These are phyloP conservation scores for Stichodactyla helianthus DNA, from an alignment of 64 coral and sea anemone species.

Conservation along the genomic window DNA sequence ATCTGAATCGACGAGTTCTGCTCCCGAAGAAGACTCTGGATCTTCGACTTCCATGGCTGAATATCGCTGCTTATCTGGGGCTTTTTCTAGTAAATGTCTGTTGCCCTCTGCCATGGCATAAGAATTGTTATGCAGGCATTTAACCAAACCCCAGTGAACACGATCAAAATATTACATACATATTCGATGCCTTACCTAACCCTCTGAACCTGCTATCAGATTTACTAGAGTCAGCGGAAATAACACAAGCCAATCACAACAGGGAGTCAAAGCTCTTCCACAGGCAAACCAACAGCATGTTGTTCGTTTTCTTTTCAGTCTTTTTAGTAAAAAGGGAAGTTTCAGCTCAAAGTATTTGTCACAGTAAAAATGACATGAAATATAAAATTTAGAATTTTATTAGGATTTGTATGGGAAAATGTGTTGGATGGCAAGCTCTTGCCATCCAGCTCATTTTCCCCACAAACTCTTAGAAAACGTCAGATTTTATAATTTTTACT, in stretches of 20 bases:
- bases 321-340: too few species aligned
- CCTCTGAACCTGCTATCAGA: neutral
- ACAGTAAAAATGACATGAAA: too few species aligned
- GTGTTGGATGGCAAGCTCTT: too few species aligned
- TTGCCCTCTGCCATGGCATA: constrained; percentile 15
- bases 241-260: neutral
- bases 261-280: neutral
- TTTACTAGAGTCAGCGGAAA: neutral
- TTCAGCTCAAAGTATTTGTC: too few species aligned
- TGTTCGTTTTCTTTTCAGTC: too few species aligned
- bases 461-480: too few species aligned
- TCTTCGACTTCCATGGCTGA: constrained; percentile 29
- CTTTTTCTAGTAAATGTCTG: constrained; percentile 1
- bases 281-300: too few species aligned
- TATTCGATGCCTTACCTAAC: constrained; percentile 11
- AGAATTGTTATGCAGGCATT: neutral
- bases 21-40: constrained; percentile 8
- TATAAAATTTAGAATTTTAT: too few species aligned
- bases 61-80: neutral
- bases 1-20: neutral
- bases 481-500: too few species aligned
- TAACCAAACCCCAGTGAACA: neutral
- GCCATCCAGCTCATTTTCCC: too few species aligned
- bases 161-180: neutral
- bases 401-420: too few species aligned